A percentile compares a stretch with the other conserved stretches of the same genome.
These are phyloP conservation scores for Drosophila tripunctata DNA, from an alignment of 2,888 invertebrate species.

Conservation along the genomic window DNA sequence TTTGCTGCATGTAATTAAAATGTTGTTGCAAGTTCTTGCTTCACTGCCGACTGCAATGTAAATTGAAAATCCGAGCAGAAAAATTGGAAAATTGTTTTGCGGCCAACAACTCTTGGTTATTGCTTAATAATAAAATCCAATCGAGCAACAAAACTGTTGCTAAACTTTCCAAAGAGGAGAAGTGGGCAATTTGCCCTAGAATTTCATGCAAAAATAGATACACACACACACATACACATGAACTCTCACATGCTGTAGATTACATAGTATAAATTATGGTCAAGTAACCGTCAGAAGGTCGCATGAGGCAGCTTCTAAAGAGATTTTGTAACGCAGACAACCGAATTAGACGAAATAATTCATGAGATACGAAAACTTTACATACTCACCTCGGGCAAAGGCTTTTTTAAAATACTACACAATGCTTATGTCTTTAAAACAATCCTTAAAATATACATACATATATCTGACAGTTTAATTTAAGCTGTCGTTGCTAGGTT, in stretches of 20 bases:
- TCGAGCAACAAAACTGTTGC: slow-evolving; percentile 45
- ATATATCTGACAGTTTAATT: slow-evolving; percentile 7
- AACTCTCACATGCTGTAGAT: slow-evolving; percentile 9
- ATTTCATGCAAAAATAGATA: slow-evolving; percentile 13
- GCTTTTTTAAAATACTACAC: slow-evolving; percentile 3
- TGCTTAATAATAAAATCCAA: slow-evolving; percentile 65
- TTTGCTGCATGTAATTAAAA: slow-evolving; percentile 68
- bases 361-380: slow-evolving; percentile 8
- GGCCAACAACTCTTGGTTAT: slow-evolving; percentile 44
- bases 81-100: slow-evolving; percentile 46
- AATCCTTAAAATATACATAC: slow-evolving; percentile 9
- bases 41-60: slow-evolving; percentile 40
- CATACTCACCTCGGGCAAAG: neutral
- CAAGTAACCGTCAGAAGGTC: slow-evolving; percentile 9
- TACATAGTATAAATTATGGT: slow-evolving; percentile 11
- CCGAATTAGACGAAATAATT: neutral
- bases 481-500: neutral
- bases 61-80: slow-evolving; percentile 58
- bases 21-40: slow-evolving; percentile 40
- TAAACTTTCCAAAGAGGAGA: neutral
- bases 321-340: neutral
- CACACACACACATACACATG: slow-evolving; percentile 7
- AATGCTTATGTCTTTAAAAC: slow-evolving; percentile 12
- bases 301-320: slow-evolving; percentile 1
- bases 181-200: slow-evolving; percentile 15